Evolutionary conservation across 2,888 invertebrate species (phyloP).

Genomic region (Chymomyza caudatula): DNA sequence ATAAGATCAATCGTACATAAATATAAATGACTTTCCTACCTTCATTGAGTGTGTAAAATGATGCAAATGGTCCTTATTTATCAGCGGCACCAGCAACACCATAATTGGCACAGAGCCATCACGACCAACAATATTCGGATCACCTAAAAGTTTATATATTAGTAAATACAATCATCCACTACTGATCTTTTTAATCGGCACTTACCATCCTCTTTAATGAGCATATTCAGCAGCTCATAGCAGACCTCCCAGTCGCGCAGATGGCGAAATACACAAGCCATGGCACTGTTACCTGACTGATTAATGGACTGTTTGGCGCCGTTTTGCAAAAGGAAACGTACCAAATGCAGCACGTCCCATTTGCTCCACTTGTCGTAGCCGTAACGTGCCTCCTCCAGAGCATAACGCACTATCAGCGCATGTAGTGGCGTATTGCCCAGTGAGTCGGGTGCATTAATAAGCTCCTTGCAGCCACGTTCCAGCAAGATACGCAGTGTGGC

Average conservation of each 20-base stretch:
- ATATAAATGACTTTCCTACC: conserved; percentile 73
- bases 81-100: conserved; percentile 85
- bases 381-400: conserved; percentile 83
- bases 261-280: conserved; percentile 85
- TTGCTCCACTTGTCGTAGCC: conserved; percentile 86
- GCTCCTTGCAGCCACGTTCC: conserved; percentile 85
- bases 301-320: conserved; percentile 85
- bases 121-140: conserved; percentile 84
- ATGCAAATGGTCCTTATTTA: conserved; percentile 86
- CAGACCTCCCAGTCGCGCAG: conserved; percentile 84
- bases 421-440: conserved; percentile 87
- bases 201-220: conserved; percentile 77
- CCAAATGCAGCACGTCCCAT: conserved; percentile 86
- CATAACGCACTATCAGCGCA: conserved; percentile 82
- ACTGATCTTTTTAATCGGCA: too few species aligned
- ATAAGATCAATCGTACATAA: not conserved
- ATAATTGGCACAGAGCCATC: conserved; percentile 87
- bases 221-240: conserved; percentile 78
- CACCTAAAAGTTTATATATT: conserved; percentile 73
- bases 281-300: conserved; percentile 84
- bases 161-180: too few species aligned
- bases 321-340: conserved; percentile 82
- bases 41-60: conserved; percentile 87
- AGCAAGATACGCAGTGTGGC: conserved; percentile 84
- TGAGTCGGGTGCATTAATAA: conserved; percentile 85